Percentiles rank a stretch among this genome's conserved stretches.
phyloP scores from a whole-genome alignment of 2,797 vertebrate species.

The Nothura maculosa region DNA sequence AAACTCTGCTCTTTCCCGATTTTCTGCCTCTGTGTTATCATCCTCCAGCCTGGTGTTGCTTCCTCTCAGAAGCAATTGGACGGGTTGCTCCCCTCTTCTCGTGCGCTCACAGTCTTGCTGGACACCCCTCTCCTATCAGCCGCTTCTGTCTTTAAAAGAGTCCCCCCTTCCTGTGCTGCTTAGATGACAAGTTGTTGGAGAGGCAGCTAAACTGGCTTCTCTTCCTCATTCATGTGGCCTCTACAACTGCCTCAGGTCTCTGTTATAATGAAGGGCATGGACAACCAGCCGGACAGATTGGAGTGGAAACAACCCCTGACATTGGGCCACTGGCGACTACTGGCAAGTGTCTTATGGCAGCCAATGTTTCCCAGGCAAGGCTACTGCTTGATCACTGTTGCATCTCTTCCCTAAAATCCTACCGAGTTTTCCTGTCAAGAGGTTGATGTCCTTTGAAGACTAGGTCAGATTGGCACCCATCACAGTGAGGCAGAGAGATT shows the following conservation, averaged over 20 bases:
- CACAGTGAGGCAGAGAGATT: not conserved
- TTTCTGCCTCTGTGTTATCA: not conserved
- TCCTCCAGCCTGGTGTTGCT: not conserved
- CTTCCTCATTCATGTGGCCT: not conserved
- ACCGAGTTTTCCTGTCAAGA: not conserved
- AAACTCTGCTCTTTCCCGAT: not conserved
- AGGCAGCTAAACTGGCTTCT: not conserved
- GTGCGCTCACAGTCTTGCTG: not conserved
- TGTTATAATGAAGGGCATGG: not conserved
- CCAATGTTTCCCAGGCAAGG: rapidly evolving
- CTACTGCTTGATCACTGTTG: not conserved
- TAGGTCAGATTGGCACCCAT: not conserved
- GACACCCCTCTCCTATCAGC: not conserved
- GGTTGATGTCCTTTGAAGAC: not conserved
- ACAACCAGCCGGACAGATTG: rapidly evolving
- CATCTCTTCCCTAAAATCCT: not conserved
- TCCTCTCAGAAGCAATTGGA: not conserved
- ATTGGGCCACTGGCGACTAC: not conserved
- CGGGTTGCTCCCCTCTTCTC: not conserved
- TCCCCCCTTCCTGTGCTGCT: rapidly evolving
- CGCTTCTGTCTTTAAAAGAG: not conserved
- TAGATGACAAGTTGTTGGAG: not conserved
- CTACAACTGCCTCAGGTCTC: not conserved
- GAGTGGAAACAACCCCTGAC: not conserved
- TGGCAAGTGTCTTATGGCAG: rapidly evolving